Conservation (phyloP, 1,140 invertebrate genomes). For the Cheumatopsyche charites region DNA sequence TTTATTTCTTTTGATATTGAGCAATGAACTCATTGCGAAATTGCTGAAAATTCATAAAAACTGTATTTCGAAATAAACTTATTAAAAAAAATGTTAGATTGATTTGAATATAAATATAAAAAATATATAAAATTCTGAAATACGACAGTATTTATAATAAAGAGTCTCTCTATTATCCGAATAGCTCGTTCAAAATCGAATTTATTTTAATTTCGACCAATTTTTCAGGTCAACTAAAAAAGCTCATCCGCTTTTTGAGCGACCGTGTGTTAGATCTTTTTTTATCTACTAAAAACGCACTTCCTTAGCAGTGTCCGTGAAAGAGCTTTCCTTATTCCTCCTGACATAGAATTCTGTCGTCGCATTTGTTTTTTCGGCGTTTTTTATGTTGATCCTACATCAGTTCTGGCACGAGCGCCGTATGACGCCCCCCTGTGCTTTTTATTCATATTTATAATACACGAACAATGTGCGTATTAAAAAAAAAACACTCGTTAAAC, state of each 20-base stretch:
- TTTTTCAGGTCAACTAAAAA: conserved; percentile 41
- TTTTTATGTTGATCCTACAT: conserved; percentile 31
- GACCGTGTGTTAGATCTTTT: conserved; percentile 14
- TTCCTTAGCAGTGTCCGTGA: conserved; percentile 7
- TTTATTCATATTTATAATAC: conserved; percentile 22
- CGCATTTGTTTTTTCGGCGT: background rate
- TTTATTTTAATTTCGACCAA: conserved; percentile 43
- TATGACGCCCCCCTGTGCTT: conserved; percentile 39
- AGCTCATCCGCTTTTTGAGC: conserved; percentile 28
- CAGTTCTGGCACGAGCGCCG: conserved; percentile 39
- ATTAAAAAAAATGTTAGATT: no score
- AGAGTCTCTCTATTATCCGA: background rate
- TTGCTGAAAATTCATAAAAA: background rate
- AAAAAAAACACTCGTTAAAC: conserved; percentile 9
- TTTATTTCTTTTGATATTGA: background rate
- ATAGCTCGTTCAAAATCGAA: conserved; percentile 41
- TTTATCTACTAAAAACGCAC: conserved; percentile 23
- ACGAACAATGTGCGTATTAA: background rate
- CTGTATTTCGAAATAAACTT: no score
- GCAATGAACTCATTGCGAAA: background rate
- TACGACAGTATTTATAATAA: no score
- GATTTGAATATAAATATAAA: no score
- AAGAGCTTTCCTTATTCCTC: conserved; percentile 27
- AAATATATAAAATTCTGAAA: no score
- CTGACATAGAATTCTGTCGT: conserved; percentile 25